Evolutionary conservation across 2,113 vertebrate species (phyloP).

Genomic region (Sinocyclocheilus grahami): DNA sequence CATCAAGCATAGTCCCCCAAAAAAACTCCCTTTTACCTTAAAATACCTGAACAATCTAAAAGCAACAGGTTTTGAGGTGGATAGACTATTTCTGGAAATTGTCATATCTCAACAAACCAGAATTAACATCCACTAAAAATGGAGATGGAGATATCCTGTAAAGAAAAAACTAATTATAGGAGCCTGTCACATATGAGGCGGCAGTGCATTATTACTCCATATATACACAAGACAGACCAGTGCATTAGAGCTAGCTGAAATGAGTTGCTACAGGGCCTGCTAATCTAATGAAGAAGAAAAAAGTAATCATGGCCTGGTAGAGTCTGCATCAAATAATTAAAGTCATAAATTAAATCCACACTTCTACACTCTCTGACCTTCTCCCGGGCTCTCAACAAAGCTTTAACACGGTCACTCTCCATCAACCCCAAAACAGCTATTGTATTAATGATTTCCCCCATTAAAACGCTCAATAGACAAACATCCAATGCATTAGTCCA

Average conservation of each 20-base stretch:
- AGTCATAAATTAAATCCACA: slow-evolving; percentile 41
- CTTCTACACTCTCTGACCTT: slow-evolving; percentile 37
- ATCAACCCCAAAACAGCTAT: slow-evolving; percentile 30
- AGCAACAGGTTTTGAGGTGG: not conserved
- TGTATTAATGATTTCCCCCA: slow-evolving; percentile 34
- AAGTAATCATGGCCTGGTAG: slow-evolving; percentile 23
- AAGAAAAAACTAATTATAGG: not conserved
- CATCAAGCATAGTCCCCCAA: too few species aligned
- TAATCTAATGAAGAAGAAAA: slow-evolving; percentile 35
- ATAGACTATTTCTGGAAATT: not conserved
- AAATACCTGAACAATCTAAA: not conserved
- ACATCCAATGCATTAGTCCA: slow-evolving; percentile 3
- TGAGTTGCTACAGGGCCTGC: slow-evolving; percentile 30
- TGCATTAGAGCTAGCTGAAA: slow-evolving; percentile 26
- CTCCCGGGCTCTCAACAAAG: slow-evolving; percentile 21
- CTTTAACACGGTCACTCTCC: slow-evolving; percentile 1
- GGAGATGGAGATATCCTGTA: not conserved
- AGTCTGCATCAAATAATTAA: slow-evolving; percentile 31
- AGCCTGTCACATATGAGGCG: not conserved
- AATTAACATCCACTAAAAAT: not conserved
- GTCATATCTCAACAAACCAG: not conserved
- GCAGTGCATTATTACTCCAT: slow-evolving; percentile 16
- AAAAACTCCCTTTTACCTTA: not conserved
- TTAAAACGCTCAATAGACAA: slow-evolving; percentile 35
- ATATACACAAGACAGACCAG: slow-evolving; percentile 6